Conservation (phyloP, 2,113 vertebrate species). For the Pachypanchax playfairii region DNA sequence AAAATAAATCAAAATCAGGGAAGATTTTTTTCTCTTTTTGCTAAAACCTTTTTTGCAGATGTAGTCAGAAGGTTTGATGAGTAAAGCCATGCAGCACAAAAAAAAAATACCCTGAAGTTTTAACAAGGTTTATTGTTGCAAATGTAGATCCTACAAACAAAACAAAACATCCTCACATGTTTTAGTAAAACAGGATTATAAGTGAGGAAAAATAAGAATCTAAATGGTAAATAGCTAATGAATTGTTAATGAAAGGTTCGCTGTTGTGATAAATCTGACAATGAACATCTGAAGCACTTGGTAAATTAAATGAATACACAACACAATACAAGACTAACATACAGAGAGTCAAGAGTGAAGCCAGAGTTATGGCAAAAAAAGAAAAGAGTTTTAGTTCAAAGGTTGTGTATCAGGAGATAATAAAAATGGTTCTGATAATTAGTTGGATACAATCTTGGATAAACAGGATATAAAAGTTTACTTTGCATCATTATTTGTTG, state of each 20-base stretch:
- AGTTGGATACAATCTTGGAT: neutral
- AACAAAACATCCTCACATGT: conserved; percentile 11
- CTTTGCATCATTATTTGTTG: too few relatives aligned
- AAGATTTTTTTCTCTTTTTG: conserved; percentile 2
- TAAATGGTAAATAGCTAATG: neutral
- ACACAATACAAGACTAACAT: conserved; percentile 2
- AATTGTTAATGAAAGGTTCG: conserved; percentile 10
- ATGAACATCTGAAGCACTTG: neutral
- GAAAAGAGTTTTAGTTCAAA: neutral
- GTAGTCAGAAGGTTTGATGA: conserved; percentile 8
- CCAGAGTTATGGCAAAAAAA: neutral
- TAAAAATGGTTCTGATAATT: neutral
- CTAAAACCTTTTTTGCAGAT: conserved; percentile 4
- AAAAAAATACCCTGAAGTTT: conserved; percentile 33
- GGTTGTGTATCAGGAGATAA: neutral
- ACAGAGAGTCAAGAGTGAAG: neutral
- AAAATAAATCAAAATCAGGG: neutral
- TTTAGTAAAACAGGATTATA: conserved; percentile 27
- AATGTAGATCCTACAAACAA: conserved; percentile 29
- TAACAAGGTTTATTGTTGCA: conserved; percentile 54
- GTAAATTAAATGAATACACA: conserved; percentile 1
- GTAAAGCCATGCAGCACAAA: conserved; percentile 22
- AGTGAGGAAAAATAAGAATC: neutral
- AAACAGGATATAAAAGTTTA: neutral
- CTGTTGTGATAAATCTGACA: neutral